Evolutionary conservation across 2,113 vertebrate species (phyloP), one percentile per base, ranked within the genome.

Genomic region (Tiliqua scincoides): DNA sequence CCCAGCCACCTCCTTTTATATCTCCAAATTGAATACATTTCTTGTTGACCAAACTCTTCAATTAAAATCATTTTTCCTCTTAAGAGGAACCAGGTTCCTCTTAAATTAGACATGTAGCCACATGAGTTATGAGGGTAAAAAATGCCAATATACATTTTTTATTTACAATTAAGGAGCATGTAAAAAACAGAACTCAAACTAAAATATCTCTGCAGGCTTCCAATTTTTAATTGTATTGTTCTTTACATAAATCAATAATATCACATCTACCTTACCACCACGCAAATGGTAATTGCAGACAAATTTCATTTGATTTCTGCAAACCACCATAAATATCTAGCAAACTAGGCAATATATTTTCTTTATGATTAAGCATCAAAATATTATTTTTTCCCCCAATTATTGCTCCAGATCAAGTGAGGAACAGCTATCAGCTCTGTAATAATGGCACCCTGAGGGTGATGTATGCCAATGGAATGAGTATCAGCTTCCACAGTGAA

Each of bases 401-500:
- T 90, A 73, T 95, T 94, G 93, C 91, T 95, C 89, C 96, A 99
- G 99, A 99, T 97, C 99, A 99, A 96, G 99, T 99, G 94, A 97
- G 99, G 93, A 99, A 99, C 97, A 99, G 97, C 96, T 99, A 99
- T 96, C 98, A 99, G 95, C 97, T 99, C 92, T 99, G 98, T 93
- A 99, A 98, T 93, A 99, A 99, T 3, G 99, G 99, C 62, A 99
- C 99, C 74, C 96, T 99, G 95, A 96, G 98, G 94, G 98, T 99
- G 92, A 98, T 98, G 98, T 99, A 99, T 18, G 99, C 99, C 93
- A 99, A 99, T 30, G 99, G 99, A 62, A 99, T 99, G 99, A 98
- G 97, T 27, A 99, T 99, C 96, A 99, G 99, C 95, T 99, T 99
- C 95, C 98, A 99, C 95, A 99, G 98, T 0, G 99, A 99, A 93